phyloP scores from a whole-genome alignment of 1,140 invertebrate genomes.

The Pseudomyrmex cubaensis region DNA sequence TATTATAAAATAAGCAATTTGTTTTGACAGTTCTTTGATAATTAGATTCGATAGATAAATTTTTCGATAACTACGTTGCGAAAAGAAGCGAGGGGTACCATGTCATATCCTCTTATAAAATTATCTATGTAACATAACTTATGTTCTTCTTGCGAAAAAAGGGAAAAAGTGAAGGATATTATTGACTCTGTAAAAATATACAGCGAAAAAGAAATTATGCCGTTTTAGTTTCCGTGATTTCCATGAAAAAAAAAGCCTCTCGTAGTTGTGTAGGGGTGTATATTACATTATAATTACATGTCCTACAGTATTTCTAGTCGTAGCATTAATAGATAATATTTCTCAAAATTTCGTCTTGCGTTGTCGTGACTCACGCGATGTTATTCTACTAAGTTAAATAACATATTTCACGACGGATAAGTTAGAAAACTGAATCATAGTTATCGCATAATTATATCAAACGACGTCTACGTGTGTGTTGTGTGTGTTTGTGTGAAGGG shows the following conservation, averaged over 20 bases:
- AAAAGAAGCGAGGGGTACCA: no score
- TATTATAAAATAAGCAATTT: no score
- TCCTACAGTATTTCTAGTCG: slow-evolving; percentile 7
- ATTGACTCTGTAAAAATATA: no score
- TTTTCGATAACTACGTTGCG: no score
- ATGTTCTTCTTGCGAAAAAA: no score
- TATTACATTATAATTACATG: not conserved
- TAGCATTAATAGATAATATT: slow-evolving; percentile 43
- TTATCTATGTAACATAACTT: no score
- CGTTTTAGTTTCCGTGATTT: not conserved
- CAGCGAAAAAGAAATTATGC: not conserved
- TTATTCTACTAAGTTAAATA: slow-evolving; percentile 16
- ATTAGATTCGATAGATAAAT: no score
- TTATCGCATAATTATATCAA: slow-evolving; percentile 41
- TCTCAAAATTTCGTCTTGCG: slow-evolving; percentile 24
- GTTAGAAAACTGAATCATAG: slow-evolving; percentile 20
- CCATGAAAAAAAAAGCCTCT: not conserved
- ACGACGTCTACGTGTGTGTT: not conserved
- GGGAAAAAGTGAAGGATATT: no score
- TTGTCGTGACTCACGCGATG: slow-evolving; percentile 22
- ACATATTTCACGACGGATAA: not conserved
- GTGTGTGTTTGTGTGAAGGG: not conserved
- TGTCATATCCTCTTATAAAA: no score
- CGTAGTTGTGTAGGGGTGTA: not conserved
- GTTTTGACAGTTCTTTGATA: no score